These are phyloP conservation scores for Mya arenaria DNA, from an alignment of 1,140 invertebrate species.

Conservation along the genomic window DNA sequence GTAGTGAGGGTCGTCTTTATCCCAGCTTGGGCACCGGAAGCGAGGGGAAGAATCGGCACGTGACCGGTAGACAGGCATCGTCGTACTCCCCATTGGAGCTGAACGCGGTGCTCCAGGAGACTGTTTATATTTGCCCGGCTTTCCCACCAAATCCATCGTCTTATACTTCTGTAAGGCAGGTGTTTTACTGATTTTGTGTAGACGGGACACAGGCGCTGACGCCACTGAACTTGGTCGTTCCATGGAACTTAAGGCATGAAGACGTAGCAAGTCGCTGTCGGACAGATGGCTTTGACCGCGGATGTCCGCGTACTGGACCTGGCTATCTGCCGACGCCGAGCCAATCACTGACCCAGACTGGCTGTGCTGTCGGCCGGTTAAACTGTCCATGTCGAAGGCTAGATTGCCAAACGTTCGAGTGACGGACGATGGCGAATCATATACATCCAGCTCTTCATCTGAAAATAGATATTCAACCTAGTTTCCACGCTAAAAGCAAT, in stretches of 20 bases:
- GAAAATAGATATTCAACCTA: too few species aligned
- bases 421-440: too few species aligned
- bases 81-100: not conserved
- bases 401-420: too few species aligned
- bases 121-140: not conserved
- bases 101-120: constrained; percentile 29
- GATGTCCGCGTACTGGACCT: not conserved
- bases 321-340: constrained; percentile 16
- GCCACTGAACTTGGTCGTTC: constrained; percentile 16
- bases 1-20: constrained; percentile 23
- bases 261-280: constrained; percentile 12
- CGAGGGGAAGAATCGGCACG: constrained; percentile 29
- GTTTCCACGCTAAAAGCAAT: too few species aligned
- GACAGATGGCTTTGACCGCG: constrained; percentile 29
- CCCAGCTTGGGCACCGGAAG: constrained; percentile 30
- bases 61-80: not conserved
- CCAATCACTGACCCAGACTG: too few species aligned
- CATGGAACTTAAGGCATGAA: not conserved
- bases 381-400: too few species aligned
- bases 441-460: too few species aligned
- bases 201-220: constrained; percentile 16
- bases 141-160: not conserved
- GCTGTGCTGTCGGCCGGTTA: too few species aligned
- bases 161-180: constrained; percentile 12
- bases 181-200: not conserved